These are phyloP conservation scores for Allolobophora icterica DNA, from an alignment of 2,888 invertebrate species.

Conservation along the genomic window DNA sequence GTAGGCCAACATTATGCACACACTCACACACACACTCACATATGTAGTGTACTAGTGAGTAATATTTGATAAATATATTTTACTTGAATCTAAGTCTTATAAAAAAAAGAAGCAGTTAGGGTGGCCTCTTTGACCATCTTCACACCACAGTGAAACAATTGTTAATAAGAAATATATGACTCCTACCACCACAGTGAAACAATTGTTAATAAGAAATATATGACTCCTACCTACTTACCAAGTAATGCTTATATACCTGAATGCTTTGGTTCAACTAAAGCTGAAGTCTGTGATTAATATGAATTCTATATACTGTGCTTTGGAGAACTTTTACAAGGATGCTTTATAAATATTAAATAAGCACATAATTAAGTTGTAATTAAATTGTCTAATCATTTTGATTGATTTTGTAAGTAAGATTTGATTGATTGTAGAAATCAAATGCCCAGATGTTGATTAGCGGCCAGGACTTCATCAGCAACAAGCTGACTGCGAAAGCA, in stretches of 20 bases:
- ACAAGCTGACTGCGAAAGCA: slow-evolving; percentile 94
- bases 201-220: background rate
- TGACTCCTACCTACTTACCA: background rate
- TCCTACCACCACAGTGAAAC: background rate
- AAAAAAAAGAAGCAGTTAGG: background rate
- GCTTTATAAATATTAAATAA: background rate
- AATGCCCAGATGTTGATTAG: slow-evolving; percentile 52
- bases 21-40: background rate
- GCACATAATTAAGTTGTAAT: too few relatives aligned
- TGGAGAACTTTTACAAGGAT: background rate
- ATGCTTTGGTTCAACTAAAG: background rate
- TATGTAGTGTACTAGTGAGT: slow-evolving; percentile 6
- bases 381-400: too few relatives aligned
- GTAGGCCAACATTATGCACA: background rate
- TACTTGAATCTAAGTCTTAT: background rate
- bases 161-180: background rate
- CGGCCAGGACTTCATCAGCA: slow-evolving; percentile 81
- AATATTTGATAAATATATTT: background rate
- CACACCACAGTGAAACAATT: too few relatives aligned
- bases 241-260: background rate
- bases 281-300: too few relatives aligned
- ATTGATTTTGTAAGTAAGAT: background rate
- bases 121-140: too few relatives aligned
- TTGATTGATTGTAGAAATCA: slow-evolving; percentile 33
- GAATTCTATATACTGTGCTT: background rate